These are phyloP conservation scores for Chiroxiphia lanceolata DNA, from an alignment of 2,797 vertebrate species.

Conservation along the genomic window DNA sequence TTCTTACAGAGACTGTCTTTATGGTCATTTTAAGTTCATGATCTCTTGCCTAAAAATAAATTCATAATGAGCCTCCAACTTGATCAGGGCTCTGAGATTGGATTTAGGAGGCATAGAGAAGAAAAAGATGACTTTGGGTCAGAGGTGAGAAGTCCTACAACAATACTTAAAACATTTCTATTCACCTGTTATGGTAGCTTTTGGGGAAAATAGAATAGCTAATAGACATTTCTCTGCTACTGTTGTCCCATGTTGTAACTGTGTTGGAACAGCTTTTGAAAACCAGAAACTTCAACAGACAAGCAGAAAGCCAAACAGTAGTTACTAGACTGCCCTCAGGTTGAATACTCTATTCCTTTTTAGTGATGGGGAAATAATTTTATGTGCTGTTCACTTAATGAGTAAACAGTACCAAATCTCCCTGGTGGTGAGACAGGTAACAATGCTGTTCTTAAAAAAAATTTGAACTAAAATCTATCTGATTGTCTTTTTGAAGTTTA, in stretches of 20 bases:
- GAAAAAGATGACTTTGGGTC: neutral
- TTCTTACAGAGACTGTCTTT: neutral
- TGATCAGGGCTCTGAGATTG: neutral
- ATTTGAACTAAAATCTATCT: neutral
- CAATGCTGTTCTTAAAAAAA: neutral
- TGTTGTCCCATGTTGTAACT: fast-evolving
- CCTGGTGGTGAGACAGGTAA: neutral
- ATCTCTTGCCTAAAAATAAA: neutral
- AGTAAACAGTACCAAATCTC: neutral
- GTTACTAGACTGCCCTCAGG: neutral
- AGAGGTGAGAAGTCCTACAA: neutral
- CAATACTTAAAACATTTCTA: neutral
- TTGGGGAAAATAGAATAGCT: neutral
- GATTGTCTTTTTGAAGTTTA: neutral
- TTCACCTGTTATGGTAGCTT: neutral
- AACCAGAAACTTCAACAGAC: neutral
- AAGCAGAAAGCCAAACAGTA: neutral
- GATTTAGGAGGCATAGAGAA: neutral
- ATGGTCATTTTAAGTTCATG: neutral
- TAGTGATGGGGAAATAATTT: neutral
- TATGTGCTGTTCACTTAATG: neutral
- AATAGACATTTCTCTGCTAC: neutral
- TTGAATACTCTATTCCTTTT: neutral
- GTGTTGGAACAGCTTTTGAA: neutral
- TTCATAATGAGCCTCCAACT: neutral